A percentile compares a stretch with the other conserved stretches of the same genome.
Conservation (phyloP, 2,797 vertebrate genomes). For the Alosa sapidissima region DNA sequence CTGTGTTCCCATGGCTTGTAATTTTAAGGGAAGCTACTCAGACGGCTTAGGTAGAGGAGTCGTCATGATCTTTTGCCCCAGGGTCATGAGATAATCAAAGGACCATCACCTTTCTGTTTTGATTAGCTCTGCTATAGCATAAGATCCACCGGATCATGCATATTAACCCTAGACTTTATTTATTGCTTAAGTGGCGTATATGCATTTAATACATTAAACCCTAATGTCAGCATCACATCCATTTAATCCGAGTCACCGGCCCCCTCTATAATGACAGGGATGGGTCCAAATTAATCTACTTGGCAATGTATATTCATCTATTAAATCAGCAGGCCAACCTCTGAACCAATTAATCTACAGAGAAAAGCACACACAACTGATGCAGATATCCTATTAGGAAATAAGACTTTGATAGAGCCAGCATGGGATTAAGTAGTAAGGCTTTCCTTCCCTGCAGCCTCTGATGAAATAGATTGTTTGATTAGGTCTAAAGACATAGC, state of each 20-base stretch:
- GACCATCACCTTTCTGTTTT: background rate
- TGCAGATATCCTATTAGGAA: background rate
- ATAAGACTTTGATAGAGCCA: background rate
- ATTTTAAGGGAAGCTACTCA: background rate
- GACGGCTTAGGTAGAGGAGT: background rate
- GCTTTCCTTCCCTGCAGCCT: background rate
- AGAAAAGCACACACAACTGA: background rate
- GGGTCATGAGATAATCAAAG: background rate
- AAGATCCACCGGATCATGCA: background rate
- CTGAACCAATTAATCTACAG: background rate
- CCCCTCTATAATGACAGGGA: background rate
- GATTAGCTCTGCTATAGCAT: background rate
- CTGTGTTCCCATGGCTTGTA: background rate
- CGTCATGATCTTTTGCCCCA: background rate
- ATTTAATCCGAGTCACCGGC: background rate
- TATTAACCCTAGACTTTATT: background rate
- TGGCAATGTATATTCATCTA: slow-evolving; percentile 29
- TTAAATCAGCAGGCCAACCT: slow-evolving; percentile 33
- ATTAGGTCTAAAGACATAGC: background rate
- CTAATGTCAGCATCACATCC: background rate
- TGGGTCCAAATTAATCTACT: slow-evolving; percentile 32
- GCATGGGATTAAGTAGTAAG: background rate
- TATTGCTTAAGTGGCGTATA: background rate
- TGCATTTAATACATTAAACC: slow-evolving; percentile 1
- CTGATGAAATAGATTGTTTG: background rate